Base-by-base conservation (phyloP, 2,888 invertebrate genomes). In the Loripinus fragilis region DNA sequence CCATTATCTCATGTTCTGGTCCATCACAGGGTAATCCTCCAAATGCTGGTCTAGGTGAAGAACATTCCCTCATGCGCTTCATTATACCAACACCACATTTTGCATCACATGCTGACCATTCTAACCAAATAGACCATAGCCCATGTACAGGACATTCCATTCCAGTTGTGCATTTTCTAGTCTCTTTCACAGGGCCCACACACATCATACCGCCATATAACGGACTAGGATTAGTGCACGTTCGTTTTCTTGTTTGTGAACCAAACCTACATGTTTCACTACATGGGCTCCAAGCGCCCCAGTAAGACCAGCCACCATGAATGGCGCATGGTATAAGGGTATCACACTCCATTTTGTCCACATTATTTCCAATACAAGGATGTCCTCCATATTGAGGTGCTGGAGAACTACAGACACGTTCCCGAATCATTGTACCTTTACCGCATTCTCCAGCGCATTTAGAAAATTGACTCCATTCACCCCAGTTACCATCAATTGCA, bases 141-240 rank as follows among this genome's bases (percentile, higher is more conserved):
- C 82, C 82, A 41, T 77, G 48, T 15, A 79, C 66, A 7, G 48
- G 25, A 71, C 83, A 84, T 0, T 42, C n/a, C 28, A 66, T 30
- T 20, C 64, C 70, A n/a, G 45, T 77, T 12, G 77, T 71, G 67
- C 83, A 84, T 25, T 20, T 12, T 28, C 68, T 76, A 7, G 41
- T 64, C 23, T 83, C 80, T 38, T 74, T 65, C 1, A 76, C 64
- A 23, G 69, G 23, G 0, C 85, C 85, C 23, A 33, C 25, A 70
- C 85, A 85, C 1, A 48, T 41, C 42, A 33, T 42, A 1, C 85
- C 85, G 5, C 81, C 79, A 41, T 70, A 78, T 66, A 72, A 65
- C 10, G 85, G 85, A 12, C 38, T 35, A 17, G 85, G 85, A 72
- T 76, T 67, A 0, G 74, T 80, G 55, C 85, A 85, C 10, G 78